Evolutionary conservation across 2,113 vertebrate species (phyloP), one percentile per base, ranked within the genome.

Genomic region (Lathamus discolor): DNA sequence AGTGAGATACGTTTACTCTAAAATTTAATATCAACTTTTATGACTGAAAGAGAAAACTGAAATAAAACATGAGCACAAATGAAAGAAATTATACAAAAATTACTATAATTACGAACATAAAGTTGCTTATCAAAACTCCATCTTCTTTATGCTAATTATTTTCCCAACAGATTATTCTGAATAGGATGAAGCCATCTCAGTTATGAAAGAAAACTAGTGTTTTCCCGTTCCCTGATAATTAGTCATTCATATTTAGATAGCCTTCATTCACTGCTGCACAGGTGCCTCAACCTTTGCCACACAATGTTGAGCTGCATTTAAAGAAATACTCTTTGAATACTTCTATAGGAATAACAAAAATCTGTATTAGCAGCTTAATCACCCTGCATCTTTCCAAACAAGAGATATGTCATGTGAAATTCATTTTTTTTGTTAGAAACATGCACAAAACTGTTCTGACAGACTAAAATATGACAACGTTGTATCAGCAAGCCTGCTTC

Each of bases 121-220:
- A 96, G 95, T 93, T 97, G 82, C 95, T 96, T 93, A 95, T 97
- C 92, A 92, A 96, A 96, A 88, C 93, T 95, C 89, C 41, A 85
- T 96, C 95, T 97, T 92, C 95, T 92, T 97, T 96, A 97, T 97
- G 97, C 94, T 93, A 97, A 97, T 97, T 95, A 97, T 96, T 96
- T 96, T 93, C 92, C 94, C 92, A 96, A 95, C 91, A 96, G 87
- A 96, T 96, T 89, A 92, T 86, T 96, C 89, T 94, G 92, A 96
- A 97, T 95, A 95, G 67, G 83, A 94, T 87, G 93, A 96, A 96
- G 80, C 90, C 66, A 94, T 96, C 88, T 92, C 88, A 89, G 83
- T 67, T 88, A 85, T 95, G 92, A 95, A 97, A 97, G 97, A 90
- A 96, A 96, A 94, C 93, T 92, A 97, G 91, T 95, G 94, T 97